Base-by-base conservation (phyloP, 1,140 invertebrate species). In the Centruroides sculpturatus region DNA sequence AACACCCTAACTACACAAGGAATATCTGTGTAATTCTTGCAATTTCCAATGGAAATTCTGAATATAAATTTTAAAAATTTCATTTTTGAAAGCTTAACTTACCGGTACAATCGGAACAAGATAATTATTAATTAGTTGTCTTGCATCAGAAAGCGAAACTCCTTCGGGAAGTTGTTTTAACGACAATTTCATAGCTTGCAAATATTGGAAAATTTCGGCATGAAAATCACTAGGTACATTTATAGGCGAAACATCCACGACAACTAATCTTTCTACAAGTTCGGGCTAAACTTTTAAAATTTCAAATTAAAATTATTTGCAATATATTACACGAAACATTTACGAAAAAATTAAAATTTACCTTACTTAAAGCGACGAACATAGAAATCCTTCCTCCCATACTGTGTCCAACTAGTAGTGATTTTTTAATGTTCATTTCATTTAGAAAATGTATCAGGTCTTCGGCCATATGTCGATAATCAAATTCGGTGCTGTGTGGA, bases 341-440 rank as follows among this genome's bases (percentile, higher is more conserved):
- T 41, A 41, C 8, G 8, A 6, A 6, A 6, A 41, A 23, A 23
- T 23, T 41, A 41, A 13, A 4, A 65, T 68, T 67, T 69, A 79
- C 82, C 74, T 85, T 78, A 67, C 74, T 78, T 12, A 93, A 72
- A 48, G 89, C 84, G 36, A 85, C 76, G 36, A 78, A 78, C 89
- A 95, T 94, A 53, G 84, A 82, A 3, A 84, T 77, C 59, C 87
- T 82, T 12, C 90, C 92, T 13, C 92, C 92, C 86, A 95, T 92
- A 61, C 89, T 90, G 69, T 96, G 90, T 0, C 92, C 92, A 62
- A 96, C 73, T 5, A 93, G 67, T 61, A 81, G 8, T 3, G 41
- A 41, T 41, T 41, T 41, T 8, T 41, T 41, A 6, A 41, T 41
- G 8, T 41, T 41, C 41, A 41, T 71, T 56, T 81, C 78, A 48